phyloP scores from a whole-genome alignment of 2,888 invertebrate genomes.

The Synanthedon myopaeformis region DNA sequence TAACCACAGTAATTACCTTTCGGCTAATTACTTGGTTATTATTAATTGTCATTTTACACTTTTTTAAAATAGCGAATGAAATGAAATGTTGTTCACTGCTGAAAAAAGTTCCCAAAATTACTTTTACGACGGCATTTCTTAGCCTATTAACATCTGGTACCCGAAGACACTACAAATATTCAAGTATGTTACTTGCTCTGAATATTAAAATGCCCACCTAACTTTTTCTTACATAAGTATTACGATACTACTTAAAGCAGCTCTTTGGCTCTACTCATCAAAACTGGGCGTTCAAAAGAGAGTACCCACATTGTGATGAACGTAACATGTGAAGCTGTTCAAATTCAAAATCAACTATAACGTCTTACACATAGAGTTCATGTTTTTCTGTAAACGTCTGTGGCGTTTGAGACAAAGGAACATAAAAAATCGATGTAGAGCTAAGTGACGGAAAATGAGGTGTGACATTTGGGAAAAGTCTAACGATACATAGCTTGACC shows the following conservation, averaged over 20 bases:
- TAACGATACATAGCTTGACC: conserved; percentile 48
- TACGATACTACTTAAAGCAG: conserved; percentile 38
- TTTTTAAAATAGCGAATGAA: too few relatives aligned
- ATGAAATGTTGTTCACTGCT: too few relatives aligned
- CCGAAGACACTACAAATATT: conserved; percentile 40
- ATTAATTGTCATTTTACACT: too few relatives aligned
- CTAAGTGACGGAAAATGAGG: conserved; percentile 54
- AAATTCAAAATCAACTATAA: neutral
- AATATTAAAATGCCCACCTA: conserved; percentile 48
- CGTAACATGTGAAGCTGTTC: neutral
- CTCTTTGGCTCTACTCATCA: conserved; percentile 41
- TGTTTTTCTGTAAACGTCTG: conserved; percentile 9
- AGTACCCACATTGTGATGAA: conserved; percentile 9
- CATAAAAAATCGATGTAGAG: conserved; percentile 19
- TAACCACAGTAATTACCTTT: too few relatives aligned
- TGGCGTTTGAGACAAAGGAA: conserved; percentile 18
- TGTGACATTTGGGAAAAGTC: conserved; percentile 42
- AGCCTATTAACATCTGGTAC: conserved; percentile 11
- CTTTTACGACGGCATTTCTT: too few relatives aligned
- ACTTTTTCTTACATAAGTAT: conserved; percentile 30
- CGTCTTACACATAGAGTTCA: conserved; percentile 10
- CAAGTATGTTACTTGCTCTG: conserved; percentile 42
- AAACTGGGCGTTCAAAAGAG: conserved; percentile 35
- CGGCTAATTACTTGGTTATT: too few relatives aligned
- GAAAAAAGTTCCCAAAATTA: too few relatives aligned